Evolutionary conservation across 2,888 invertebrate genomes (phyloP).

Genomic region (Steromphala cineraria): DNA sequence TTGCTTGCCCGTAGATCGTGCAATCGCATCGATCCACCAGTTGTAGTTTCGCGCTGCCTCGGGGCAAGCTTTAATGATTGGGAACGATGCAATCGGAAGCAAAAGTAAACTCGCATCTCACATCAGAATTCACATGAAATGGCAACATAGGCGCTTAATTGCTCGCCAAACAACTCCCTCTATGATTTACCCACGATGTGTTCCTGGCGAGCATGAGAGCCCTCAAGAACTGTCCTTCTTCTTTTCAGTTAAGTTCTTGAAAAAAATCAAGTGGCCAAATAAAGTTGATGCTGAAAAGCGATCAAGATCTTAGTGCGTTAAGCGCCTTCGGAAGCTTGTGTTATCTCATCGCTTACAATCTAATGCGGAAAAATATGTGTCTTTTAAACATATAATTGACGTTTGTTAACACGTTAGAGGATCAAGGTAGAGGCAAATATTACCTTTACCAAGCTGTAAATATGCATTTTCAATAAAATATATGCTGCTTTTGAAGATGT

Average conservation of each 20-base stretch:
- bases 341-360: too few species aligned
- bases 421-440: too few species aligned
- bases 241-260: not conserved
- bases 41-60: not conserved
- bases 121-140: constrained; percentile 4
- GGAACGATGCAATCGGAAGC: constrained; percentile 6
- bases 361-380: too few species aligned
- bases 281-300: not conserved
- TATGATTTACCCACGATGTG: not conserved
- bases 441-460: too few species aligned
- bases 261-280: not conserved
- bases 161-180: constrained; percentile 1
- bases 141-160: not conserved
- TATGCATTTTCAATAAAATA: too few species aligned
- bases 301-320: not conserved
- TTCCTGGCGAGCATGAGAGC: not conserved
- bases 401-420: too few species aligned
- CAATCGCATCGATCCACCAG: not conserved
- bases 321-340: too few species aligned
- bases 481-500: too few species aligned
- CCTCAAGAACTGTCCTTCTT: not conserved
- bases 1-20: constrained; percentile 6
- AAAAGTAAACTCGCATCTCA: not conserved
- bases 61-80: not conserved
- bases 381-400: too few species aligned